Conservation (phyloP, 2,113 vertebrate species). For the Fregetta grallaria region DNA sequence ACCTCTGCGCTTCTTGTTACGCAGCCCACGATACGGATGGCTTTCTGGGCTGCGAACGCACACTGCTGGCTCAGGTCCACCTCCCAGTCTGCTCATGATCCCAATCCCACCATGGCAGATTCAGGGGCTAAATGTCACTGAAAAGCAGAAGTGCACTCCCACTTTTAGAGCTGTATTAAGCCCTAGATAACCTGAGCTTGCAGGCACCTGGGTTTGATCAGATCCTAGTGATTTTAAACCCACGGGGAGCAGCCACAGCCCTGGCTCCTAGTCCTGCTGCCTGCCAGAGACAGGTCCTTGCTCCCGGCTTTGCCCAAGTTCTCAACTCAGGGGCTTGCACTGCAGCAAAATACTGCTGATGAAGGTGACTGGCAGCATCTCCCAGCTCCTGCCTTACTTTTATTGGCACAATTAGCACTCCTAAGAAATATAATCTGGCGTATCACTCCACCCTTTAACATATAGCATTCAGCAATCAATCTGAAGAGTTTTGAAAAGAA, state of each 20-base stretch:
- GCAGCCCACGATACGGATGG: neutral
- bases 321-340: neutral
- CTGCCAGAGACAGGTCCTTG: neutral
- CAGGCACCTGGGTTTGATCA: neutral
- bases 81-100: neutral
- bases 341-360: neutral
- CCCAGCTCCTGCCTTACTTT: neutral
- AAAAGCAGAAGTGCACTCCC: neutral
- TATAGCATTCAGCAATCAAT: neutral
- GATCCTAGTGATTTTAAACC: neutral
- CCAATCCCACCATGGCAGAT: neutral
- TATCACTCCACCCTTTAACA: neutral
- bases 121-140: neutral
- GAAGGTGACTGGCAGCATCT: neutral
- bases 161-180: neutral
- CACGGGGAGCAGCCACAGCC: neutral
- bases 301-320: neutral
- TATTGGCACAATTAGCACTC: neutral
- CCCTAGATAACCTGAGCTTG: too few species aligned
- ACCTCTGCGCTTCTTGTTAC: neutral
- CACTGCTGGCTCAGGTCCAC: fast-evolving
- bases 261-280: neutral
- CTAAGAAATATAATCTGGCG: fast-evolving
- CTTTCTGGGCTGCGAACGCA: neutral
- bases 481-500: neutral